phyloP scores from a whole-genome alignment of 2,113 vertebrate species.

The Lanius collurio region DNA sequence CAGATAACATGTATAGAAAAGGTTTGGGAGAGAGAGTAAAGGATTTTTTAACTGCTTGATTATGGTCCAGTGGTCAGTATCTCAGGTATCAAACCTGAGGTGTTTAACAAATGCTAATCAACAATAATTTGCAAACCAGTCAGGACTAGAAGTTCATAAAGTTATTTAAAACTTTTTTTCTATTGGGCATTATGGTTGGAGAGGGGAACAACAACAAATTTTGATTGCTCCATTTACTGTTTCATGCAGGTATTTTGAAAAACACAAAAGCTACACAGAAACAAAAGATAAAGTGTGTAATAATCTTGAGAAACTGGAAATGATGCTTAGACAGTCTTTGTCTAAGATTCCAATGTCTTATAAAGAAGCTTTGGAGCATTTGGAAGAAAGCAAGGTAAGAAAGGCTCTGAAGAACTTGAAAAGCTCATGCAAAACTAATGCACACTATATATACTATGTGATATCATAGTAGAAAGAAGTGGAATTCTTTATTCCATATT shows the following conservation, averaged over 20 bases:
- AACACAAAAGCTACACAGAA: conserved; percentile 66
- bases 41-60: background rate
- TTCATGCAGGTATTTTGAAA: conserved; percentile 79
- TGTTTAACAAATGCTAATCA: background rate
- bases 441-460: background rate
- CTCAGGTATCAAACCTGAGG: background rate
- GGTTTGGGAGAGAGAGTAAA: background rate
- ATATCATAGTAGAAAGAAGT: background rate
- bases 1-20: background rate
- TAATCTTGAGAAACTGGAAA: conserved; percentile 67
- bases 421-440: background rate
- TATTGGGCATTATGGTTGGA: background rate
- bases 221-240: background rate
- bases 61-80: background rate
- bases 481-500: background rate
- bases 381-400: conserved; percentile 79
- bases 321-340: conserved; percentile 64
- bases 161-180: background rate
- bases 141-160: background rate
- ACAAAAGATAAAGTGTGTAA: conserved; percentile 71
- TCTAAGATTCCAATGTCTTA: conserved; percentile 75
- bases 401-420: background rate
- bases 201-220: background rate
- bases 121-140: background rate
- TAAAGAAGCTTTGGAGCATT: conserved; percentile 76